A percentile compares a stretch with the other conserved stretches of the same genome.
These are phyloP conservation scores for Xanthorhoe spadicearia DNA, from an alignment of 2,888 invertebrate genomes.

Conservation along the genomic window DNA sequence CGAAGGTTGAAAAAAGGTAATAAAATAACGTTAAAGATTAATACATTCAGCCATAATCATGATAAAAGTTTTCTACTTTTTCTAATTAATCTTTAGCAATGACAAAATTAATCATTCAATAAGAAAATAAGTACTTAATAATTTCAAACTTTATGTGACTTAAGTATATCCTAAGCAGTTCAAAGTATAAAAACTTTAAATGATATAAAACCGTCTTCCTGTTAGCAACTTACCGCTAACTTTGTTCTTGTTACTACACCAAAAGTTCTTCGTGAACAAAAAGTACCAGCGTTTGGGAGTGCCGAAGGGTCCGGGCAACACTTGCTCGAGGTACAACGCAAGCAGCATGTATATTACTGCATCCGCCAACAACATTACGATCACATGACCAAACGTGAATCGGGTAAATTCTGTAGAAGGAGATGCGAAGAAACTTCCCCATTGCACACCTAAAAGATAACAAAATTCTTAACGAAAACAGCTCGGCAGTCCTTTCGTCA, in stretches of 20 bases:
- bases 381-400: conserved; percentile 88
- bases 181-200: too few species aligned
- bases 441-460: conserved; percentile 81
- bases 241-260: conserved; percentile 67
- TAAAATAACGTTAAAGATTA: not conserved
- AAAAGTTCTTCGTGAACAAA: conserved; percentile 85
- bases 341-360: conserved; percentile 88
- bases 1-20: not conserved
- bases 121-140: too few species aligned
- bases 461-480: not conserved
- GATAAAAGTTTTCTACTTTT: too few species aligned
- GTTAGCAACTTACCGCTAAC: not conserved
- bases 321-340: conserved; percentile 93
- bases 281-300: conserved; percentile 94
- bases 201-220: not conserved
- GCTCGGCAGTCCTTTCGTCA: too few species aligned
- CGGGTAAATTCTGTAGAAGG: conserved; percentile 87
- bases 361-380: conserved; percentile 90
- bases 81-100: too few species aligned
- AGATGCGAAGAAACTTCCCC: conserved; percentile 86
- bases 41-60: too few species aligned
- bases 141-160: too few species aligned
- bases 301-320: conserved; percentile 94
- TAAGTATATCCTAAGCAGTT: too few species aligned
- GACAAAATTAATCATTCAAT: too few species aligned